These are phyloP conservation scores for Thalassarche chlororhynchos DNA, from an alignment of 2,113 vertebrate species.

Conservation along the genomic window DNA sequence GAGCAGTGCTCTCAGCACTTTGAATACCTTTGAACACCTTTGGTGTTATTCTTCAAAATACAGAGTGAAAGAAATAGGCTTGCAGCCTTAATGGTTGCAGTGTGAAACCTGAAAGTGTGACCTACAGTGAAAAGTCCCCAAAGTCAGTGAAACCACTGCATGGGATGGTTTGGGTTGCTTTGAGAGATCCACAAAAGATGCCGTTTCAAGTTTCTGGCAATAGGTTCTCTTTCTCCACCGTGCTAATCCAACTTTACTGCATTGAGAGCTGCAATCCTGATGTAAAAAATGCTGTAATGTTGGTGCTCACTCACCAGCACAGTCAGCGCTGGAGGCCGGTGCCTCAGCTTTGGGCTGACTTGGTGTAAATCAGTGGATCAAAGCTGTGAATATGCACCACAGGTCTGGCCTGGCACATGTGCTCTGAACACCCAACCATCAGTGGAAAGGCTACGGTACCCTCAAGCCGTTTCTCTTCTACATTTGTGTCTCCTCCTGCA, in stretches of 20 bases:
- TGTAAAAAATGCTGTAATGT: neutral
- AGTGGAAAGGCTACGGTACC: neutral
- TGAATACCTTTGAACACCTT: neutral
- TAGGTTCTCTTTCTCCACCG: neutral
- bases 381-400: neutral
- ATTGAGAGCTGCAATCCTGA: neutral
- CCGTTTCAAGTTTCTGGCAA: neutral
- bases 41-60: neutral
- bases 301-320: neutral
- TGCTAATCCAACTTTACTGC: neutral
- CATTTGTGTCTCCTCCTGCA: neutral
- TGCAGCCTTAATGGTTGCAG: neutral
- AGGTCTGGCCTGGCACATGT: neutral
- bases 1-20: neutral
- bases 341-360: neutral
- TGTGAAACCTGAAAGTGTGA: neutral
- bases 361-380: neutral
- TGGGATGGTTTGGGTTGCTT: neutral
- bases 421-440: neutral
- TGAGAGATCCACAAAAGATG: neutral
- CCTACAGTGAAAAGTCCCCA: neutral
- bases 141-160: neutral
- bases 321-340: neutral
- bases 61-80: neutral
- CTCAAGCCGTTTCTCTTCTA: neutral